phyloP scores from a whole-genome alignment of 2,113 vertebrate genomes.

The Mesocricetus auratus region DNA sequence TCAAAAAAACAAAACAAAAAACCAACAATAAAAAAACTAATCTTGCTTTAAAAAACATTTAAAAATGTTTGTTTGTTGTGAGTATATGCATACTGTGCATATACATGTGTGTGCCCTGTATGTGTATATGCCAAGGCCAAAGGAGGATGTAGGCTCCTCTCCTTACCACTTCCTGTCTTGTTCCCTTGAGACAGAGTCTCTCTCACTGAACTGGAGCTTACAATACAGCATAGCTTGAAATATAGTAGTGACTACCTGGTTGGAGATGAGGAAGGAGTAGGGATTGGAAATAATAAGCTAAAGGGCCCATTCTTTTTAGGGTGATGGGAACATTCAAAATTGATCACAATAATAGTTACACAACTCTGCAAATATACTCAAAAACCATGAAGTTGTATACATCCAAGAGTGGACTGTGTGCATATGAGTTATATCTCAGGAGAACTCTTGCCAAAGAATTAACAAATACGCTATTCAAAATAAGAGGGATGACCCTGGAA shows the following conservation, averaged over 20 bases:
- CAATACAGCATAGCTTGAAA: not conserved
- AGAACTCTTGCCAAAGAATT: not conserved
- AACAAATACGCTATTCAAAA: conserved; percentile 39
- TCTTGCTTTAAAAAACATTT: not conserved
- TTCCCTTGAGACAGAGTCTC: not conserved
- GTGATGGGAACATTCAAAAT: not conserved
- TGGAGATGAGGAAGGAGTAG: too few relatives aligned
- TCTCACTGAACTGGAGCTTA: not conserved
- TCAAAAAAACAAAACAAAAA: not conserved
- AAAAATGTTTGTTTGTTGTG: not conserved
- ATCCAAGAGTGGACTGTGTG: not conserved
- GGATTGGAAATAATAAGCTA: not conserved
- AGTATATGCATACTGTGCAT: too few relatives aligned
- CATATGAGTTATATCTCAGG: not conserved
- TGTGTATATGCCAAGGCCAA: not conserved
- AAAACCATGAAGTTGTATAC: not conserved
- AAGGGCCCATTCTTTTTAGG: not conserved
- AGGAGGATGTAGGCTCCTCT: not conserved
- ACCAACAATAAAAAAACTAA: not conserved
- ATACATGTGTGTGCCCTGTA: not conserved
- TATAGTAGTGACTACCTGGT: not conserved
- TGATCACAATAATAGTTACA: not conserved
- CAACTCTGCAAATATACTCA: not conserved
- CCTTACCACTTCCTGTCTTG: not conserved
- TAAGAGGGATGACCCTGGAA: not conserved